Conservation (phyloP, 1,140 invertebrate genomes). For the roundworm (Caenorhabditis elegans) region WBcel235 BX284604.4:8180001-8180500, state of each 20-base stretch:
- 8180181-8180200: background rate
- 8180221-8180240: background rate
- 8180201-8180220: constrained; percentile 13
- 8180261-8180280: background rate
- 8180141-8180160: background rate
- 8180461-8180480: too few relatives aligned
- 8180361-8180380: too few relatives aligned
- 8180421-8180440: too few relatives aligned
- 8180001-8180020: too few relatives aligned
- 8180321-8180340: background rate
- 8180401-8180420: background rate
- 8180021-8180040: too few relatives aligned
- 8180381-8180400: background rate
- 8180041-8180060: too few relatives aligned
- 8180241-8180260: background rate
- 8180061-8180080: too few relatives aligned
- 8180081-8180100: background rate
- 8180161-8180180: background rate
- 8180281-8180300: background rate
- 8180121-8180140: background rate
- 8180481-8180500: too few relatives aligned
- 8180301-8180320: background rate
- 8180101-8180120: background rate
- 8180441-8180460: too few relatives aligned
- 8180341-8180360: background rate